Evolutionary conservation across 1,140 invertebrate genomes (phyloP).

Genomic region (Argopecten irradians): DNA sequence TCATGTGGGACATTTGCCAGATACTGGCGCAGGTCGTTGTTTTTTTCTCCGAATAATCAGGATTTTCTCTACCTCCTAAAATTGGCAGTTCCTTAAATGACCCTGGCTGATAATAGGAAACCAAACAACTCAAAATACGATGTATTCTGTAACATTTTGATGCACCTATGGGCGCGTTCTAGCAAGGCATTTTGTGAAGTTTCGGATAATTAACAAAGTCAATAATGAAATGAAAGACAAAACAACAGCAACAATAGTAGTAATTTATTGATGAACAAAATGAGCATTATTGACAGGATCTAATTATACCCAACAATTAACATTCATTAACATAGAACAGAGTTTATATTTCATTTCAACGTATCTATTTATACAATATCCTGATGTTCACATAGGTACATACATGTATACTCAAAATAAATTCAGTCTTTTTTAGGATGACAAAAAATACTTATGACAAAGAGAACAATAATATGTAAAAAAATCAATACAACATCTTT

Average conservation of each 20-base stretch:
- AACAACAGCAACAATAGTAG: background rate
- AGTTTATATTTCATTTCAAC: background rate
- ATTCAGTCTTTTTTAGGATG: background rate
- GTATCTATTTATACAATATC: background rate
- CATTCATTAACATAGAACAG: background rate
- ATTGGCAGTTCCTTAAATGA: too few relatives aligned
- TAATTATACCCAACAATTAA: slow-evolving; percentile 9
- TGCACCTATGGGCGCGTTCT: too few relatives aligned
- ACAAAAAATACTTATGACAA: background rate
- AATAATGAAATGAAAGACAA: too few relatives aligned
- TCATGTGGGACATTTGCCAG: too few relatives aligned
- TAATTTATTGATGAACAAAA: slow-evolving; percentile 18
- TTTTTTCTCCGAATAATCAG: too few relatives aligned
- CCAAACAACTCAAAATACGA: too few relatives aligned
- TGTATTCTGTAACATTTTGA: too few relatives aligned
- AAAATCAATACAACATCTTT: background rate
- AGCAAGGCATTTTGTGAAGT: too few relatives aligned
- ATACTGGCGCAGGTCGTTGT: too few relatives aligned
- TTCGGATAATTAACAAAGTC: too few relatives aligned
- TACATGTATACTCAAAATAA: background rate
- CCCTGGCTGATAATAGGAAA: too few relatives aligned
- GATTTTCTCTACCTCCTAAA: too few relatives aligned
- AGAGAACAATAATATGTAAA: background rate
- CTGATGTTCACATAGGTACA: background rate
- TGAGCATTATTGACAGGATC: background rate